These are phyloP conservation scores for Meloidogyne exigua DNA, from an alignment of 1,140 invertebrate species.

Conservation along the genomic window DNA sequence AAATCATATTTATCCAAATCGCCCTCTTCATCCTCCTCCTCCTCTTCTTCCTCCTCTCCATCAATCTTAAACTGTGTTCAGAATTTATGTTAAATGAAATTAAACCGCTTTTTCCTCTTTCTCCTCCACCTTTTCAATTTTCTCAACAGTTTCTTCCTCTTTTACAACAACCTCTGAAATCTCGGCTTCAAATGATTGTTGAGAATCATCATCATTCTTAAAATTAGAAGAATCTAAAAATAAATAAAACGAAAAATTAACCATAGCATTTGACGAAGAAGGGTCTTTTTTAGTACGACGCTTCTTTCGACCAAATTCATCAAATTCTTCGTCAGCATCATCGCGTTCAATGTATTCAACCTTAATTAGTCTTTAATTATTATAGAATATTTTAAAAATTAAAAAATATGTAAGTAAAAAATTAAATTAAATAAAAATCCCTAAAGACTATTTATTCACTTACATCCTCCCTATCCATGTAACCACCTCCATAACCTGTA, in stretches of 20 bases:
- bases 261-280: not conserved
- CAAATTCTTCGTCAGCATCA: slow-evolving; percentile 80
- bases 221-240: not conserved
- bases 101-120: not conserved
- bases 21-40: slow-evolving; percentile 52
- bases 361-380: slow-evolving; percentile 53
- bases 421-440: slow-evolving; percentile 43
- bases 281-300: slow-evolving; percentile 50
- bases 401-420: not conserved
- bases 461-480: slow-evolving; percentile 77
- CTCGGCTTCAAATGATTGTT: not conserved
- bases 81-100: not conserved
- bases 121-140: not conserved
- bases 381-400: not conserved
- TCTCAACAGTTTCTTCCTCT: slow-evolving; percentile 67
- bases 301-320: slow-evolving; percentile 89
- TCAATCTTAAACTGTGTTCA: not conserved
- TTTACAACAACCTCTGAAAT: slow-evolving; percentile 51
- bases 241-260: slow-evolving; percentile 24
- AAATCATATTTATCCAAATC: slow-evolving; percentile 58
- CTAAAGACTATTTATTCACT: not conserved
- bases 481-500: slow-evolving; percentile 69
- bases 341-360: slow-evolving; percentile 88
- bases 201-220: not conserved
- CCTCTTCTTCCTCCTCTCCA: slow-evolving; percentile 64